phyloP scores from a whole-genome alignment of 2,888 invertebrate species.

The Clusia tigrina region DNA sequence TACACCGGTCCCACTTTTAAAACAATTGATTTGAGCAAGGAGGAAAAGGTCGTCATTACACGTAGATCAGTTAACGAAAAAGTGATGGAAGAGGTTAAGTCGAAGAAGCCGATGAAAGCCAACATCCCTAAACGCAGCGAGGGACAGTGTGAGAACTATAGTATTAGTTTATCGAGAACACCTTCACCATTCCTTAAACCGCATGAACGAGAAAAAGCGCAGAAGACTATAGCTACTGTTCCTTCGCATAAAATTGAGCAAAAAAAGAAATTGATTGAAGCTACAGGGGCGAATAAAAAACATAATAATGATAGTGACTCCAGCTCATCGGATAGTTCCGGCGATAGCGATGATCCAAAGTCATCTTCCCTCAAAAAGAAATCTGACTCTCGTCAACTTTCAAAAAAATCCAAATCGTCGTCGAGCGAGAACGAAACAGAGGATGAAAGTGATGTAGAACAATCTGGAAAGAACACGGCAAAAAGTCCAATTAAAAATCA shows the following conservation, averaged over 20 bases:
- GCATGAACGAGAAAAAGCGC: constrained; percentile 58
- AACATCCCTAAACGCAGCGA: constrained; percentile 40
- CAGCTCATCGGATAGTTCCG: constrained; percentile 65
- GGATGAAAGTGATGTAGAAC: constrained; percentile 48
- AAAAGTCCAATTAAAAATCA: constrained; percentile 20
- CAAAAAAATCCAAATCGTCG: constrained; percentile 29
- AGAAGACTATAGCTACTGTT: constrained; percentile 25
- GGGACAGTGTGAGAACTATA: constrained; percentile 66
- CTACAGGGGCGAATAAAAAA: constrained; percentile 31
- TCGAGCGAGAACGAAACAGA: constrained; percentile 40
- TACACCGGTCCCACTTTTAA: constrained; percentile 50
- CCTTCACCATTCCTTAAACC: constrained; percentile 82
- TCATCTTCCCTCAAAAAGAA: constrained; percentile 38
- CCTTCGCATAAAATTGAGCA: constrained; percentile 28
- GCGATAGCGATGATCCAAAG: constrained; percentile 64
- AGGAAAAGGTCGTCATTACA: constrained; percentile 39
- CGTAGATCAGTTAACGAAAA: constrained; percentile 35
- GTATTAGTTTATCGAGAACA: constrained; percentile 82
- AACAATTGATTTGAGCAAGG: constrained; percentile 53
- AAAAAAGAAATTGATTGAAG: constrained; percentile 37
- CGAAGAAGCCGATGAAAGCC: constrained; percentile 32
- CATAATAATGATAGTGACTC: constrained; percentile 64
- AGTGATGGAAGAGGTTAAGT: constrained; percentile 29
- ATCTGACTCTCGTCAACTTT: not conserved
- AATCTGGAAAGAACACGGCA: constrained; percentile 23